These are phyloP conservation scores for Lasioglossum leucozonium DNA, from an alignment of 2,888 invertebrate genomes.

Conservation along the genomic window DNA sequence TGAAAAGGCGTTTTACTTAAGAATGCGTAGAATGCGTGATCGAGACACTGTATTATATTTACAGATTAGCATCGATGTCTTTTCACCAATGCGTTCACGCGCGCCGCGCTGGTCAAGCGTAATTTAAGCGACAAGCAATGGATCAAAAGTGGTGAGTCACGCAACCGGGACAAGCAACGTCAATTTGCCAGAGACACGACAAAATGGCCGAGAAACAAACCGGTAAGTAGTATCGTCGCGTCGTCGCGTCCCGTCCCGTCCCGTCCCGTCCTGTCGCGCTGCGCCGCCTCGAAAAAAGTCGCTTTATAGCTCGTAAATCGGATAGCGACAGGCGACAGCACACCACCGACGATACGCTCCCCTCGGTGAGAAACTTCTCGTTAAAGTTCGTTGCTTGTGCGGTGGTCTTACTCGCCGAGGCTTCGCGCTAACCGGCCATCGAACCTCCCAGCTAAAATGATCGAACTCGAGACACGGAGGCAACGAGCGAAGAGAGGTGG, in stretches of 20 bases:
- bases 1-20: background rate
- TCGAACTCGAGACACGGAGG: background rate
- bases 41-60: too few species aligned
- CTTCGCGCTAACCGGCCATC: slow-evolving; percentile 10
- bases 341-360: background rate
- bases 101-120: background rate
- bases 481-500: background rate
- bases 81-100: slow-evolving; percentile 9
- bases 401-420: slow-evolving; percentile 13
- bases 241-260: too few species aligned
- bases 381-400: slow-evolving; percentile 17
- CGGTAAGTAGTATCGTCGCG: background rate
- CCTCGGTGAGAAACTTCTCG: slow-evolving; percentile 35
- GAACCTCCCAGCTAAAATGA: slow-evolving; percentile 19
- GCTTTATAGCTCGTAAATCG: slow-evolving; percentile 40
- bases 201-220: background rate
- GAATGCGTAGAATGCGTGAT: background rate
- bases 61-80: too few species aligned
- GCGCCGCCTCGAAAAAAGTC: background rate
- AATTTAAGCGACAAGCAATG: slow-evolving; percentile 41
- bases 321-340: background rate
- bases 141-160: slow-evolving; percentile 36
- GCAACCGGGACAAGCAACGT: background rate
- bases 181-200: background rate
- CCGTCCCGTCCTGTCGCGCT: too few species aligned